Evolutionary conservation across 2,797 vertebrate species (phyloP).

Genomic region (Neomorphus geoffroyi): DNA sequence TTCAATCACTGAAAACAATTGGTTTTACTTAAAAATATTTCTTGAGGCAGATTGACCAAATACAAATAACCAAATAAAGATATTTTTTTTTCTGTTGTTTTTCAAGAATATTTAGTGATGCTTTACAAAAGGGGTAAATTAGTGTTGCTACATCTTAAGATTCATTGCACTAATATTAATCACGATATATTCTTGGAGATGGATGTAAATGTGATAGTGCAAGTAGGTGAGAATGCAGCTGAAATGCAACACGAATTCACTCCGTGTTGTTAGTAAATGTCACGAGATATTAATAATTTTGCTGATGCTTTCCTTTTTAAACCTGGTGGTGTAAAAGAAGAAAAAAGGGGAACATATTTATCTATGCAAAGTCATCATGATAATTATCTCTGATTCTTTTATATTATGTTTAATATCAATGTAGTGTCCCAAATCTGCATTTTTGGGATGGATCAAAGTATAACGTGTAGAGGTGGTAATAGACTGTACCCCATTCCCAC

Average conservation of each 20-base stretch:
- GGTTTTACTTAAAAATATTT: constrained; percentile 33
- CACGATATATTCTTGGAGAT: not conserved
- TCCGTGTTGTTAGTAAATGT: constrained; percentile 21
- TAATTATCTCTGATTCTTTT: constrained; percentile 19
- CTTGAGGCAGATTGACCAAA: not conserved
- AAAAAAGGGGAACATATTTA: not conserved
- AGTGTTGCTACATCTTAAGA: not conserved
- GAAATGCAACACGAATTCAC: constrained; percentile 30
- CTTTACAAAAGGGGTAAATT: not conserved
- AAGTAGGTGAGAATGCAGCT: not conserved
- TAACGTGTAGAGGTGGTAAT: not conserved
- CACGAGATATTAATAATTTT: constrained; percentile 32
- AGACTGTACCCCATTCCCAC: not conserved
- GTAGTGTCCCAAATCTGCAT: not conserved
- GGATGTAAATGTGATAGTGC: not conserved
- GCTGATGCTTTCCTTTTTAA: constrained; percentile 28
- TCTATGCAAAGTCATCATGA: not conserved
- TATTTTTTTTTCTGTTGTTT: not conserved
- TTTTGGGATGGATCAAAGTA: constrained; percentile 38
- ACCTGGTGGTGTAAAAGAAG: not conserved
- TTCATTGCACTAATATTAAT: constrained; percentile 9
- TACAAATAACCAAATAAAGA: not conserved
- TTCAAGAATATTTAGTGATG: not conserved
- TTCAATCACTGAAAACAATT: constrained; percentile 27
- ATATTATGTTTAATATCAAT: not conserved